phyloP scores from a whole-genome alignment of 2,888 invertebrate species.

The Priapulus caudatus region DNA sequence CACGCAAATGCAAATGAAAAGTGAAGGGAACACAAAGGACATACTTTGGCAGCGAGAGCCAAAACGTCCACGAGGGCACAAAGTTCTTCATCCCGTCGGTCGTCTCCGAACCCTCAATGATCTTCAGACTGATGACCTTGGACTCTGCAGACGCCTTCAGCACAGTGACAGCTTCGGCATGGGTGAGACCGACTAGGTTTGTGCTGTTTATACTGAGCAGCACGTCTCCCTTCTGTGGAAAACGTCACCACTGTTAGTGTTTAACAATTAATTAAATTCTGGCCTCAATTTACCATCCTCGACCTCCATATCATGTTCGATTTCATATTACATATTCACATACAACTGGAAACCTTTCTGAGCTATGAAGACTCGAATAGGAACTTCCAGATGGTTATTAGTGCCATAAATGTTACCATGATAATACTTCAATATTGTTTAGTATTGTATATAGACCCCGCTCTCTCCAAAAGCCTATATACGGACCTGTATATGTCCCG shows the following conservation, averaged over 20 bases:
- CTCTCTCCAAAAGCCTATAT: too few species aligned
- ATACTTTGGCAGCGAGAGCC: constrained; percentile 42
- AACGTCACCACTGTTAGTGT: too few species aligned
- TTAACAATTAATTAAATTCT: neutral
- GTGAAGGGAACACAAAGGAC: too few species aligned
- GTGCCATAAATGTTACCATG: too few species aligned
- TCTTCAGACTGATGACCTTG: constrained; percentile 35
- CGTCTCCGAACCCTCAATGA: constrained; percentile 41
- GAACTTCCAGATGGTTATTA: too few species aligned
- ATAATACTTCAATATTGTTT: too few species aligned
- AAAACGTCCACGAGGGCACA: constrained; percentile 43
- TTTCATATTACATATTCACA: too few species aligned
- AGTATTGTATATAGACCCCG: too few species aligned
- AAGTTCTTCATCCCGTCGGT: constrained; percentile 38
- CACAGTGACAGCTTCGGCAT: constrained; percentile 40
- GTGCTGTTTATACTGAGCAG: constrained; percentile 39
- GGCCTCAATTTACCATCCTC: neutral
- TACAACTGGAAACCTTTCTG: too few species aligned
- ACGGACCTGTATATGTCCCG: constrained; percentile 38
- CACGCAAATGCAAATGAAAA: neutral
- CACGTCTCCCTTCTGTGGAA: constrained; percentile 42
- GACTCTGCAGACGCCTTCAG: constrained; percentile 37
- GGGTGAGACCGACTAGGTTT: constrained; percentile 39
- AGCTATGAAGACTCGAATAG: too few species aligned
- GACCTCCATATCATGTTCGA: too few species aligned